A percentile compares a stretch with the other conserved stretches of the same genome.
Evolutionary conservation across 2,888 invertebrate genomes (phyloP).

Genomic region (Cyclophora punctaria): DNA sequence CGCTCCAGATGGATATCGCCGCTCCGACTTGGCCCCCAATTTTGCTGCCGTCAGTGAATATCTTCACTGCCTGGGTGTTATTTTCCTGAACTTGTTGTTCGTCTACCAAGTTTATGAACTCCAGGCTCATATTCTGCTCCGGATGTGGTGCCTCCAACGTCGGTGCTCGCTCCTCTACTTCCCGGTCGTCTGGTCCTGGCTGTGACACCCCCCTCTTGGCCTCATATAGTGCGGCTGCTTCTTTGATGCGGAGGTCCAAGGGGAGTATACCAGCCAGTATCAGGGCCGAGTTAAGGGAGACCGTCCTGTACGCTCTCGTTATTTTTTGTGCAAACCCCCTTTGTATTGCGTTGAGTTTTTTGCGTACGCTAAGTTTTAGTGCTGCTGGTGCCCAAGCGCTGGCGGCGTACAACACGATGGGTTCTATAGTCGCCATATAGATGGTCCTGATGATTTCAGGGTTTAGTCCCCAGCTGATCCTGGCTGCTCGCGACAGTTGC

Average conservation of each 20-base stretch:
- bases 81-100: neutral
- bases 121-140: neutral
- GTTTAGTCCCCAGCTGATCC: too few relatives aligned
- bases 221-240: too few relatives aligned
- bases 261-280: too few relatives aligned
- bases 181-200: too few relatives aligned
- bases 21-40: too few relatives aligned
- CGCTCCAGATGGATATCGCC: too few relatives aligned
- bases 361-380: neutral
- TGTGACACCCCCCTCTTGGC: too few relatives aligned
- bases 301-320: constrained; percentile 5
- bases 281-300: constrained; percentile 6
- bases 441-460: neutral
- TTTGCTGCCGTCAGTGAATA: too few relatives aligned
- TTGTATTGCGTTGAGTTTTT: constrained; percentile 5
- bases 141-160: constrained; percentile 2
- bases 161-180: too few relatives aligned
- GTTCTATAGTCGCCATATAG: neutral
- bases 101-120: constrained; percentile 4
- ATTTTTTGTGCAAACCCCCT: constrained; percentile 11
- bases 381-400: neutral
- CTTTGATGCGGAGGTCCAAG: too few relatives aligned
- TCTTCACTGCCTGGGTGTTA: too few relatives aligned
- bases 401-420: neutral
- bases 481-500: too few relatives aligned